phyloP scores from a whole-genome alignment of 2,797 vertebrate species.

The Anguilla pacifica region DNA sequence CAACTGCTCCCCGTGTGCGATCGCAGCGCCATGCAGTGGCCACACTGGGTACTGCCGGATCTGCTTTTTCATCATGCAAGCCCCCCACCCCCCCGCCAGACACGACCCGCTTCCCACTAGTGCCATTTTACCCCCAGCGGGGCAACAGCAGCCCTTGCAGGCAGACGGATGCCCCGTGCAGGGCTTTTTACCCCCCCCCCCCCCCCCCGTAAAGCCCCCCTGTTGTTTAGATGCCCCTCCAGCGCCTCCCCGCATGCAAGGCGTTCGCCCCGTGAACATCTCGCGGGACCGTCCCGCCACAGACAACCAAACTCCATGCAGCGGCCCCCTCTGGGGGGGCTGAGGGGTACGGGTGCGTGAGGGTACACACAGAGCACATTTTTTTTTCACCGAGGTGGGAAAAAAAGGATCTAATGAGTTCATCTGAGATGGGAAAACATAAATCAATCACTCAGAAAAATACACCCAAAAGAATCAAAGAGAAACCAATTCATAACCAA shows the following conservation, averaged over 20 bases:
- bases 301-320: slow-evolving; percentile 62
- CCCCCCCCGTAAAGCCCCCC: background rate
- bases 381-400: slow-evolving; percentile 66
- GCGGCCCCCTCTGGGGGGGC: slow-evolving; percentile 51
- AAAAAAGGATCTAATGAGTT: slow-evolving; percentile 53
- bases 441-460: slow-evolving; percentile 33
- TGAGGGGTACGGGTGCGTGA: slow-evolving; percentile 55
- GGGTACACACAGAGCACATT: slow-evolving; percentile 44
- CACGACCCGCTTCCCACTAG: background rate
- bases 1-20: slow-evolving; percentile 38
- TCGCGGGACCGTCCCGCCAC: background rate
- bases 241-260: background rate
- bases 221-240: background rate
- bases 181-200: background rate
- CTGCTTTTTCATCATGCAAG: background rate
- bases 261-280: background rate
- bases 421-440: slow-evolving; percentile 37
- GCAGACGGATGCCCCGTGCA: background rate
- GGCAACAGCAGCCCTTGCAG: background rate
- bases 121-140: background rate
- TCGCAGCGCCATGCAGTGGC: slow-evolving; percentile 42
- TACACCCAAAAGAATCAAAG: slow-evolving; percentile 41
- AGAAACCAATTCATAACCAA: slow-evolving; percentile 45
- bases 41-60: background rate
- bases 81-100: no score